Base-by-base conservation (phyloP, 2,113 vertebrate species). In the Neogale vison region DNA sequence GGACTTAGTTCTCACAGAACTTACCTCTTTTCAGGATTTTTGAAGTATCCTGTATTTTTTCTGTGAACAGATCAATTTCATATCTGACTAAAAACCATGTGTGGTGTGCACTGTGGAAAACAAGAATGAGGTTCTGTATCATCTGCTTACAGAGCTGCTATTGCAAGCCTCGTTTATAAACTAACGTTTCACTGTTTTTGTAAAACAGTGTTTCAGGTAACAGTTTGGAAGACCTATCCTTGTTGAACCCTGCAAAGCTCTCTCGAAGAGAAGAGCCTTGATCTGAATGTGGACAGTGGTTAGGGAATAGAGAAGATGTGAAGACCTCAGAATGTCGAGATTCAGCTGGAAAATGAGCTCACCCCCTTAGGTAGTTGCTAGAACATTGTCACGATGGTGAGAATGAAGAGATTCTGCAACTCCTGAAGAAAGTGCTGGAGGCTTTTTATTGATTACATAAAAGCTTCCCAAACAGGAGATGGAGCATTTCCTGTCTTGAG, bases 311-410 rank as follows among this genome's bases (percentile, higher is more conserved):
- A 12, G 6, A 59, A 42, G 31, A 11, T 36, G 39, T 7, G 2
- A 42, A 5, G 7, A 6, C 24, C 26, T 88, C 42, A 3, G 24
- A 4, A 34, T 2, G 2, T 39, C 6, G 6, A 7, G 9, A 6
- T 47, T 84, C n/a, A 13, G 4, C 39, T 6, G 74, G 24, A n/a
- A 34, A 9, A 11, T 2, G 63, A 72, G 65, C 26, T 7, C 24
- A 20, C 23, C 29, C 34, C 24, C 5, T 7, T 1, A 20, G 14
- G 7, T 4, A 10, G n/a, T 18, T 63, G 59, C 34, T 26, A 3
- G 13, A 24, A 3, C 7, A 21, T 36, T 12, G 1, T 50, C 76
- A 8, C 1, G 0, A 1, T 0, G 26, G 52, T 2, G 0, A 69
- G 17, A 23, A 11, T 15, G 36, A 81, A 59, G 81, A 26, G 34